Conservation (phyloP, 2,797 vertebrate genomes). For the Danio albolineatus region DNA sequence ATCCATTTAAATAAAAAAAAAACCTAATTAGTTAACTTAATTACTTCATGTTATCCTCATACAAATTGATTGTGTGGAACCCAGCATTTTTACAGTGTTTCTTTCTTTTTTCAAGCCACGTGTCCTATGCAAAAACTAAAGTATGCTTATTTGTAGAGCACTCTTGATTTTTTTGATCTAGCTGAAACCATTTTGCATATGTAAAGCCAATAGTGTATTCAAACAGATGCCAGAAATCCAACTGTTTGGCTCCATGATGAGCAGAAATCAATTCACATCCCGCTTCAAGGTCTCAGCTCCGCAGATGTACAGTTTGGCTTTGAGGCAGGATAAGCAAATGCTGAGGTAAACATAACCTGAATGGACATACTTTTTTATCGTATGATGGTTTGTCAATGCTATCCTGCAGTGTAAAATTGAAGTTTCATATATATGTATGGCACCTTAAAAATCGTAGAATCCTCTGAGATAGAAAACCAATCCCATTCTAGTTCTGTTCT, state of each 20-base stretch:
- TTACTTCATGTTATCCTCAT: too few species aligned
- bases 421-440: conserved; percentile 11
- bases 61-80: too few species aligned
- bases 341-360: conserved; percentile 3
- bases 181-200: conserved; percentile 6
- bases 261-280: not conserved
- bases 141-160: too few species aligned
- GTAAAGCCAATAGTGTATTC: not conserved
- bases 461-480: conserved; percentile 21
- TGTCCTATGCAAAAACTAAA: too few species aligned
- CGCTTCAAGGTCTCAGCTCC: not conserved
- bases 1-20: too few species aligned
- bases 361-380: not conserved
- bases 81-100: too few species aligned
- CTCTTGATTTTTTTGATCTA: not conserved
- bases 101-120: too few species aligned
- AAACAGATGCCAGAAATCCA: not conserved
- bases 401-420: not conserved
- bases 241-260: not conserved
- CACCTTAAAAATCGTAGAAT: not conserved
- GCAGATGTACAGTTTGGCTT: not conserved
- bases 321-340: conserved; percentile 2
- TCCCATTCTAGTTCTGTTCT: not conserved
- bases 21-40: too few species aligned
- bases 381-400: conserved; percentile 3